Conservation (phyloP, 2,888 invertebrate genomes). For the Syrphus vitripennis region DNA sequence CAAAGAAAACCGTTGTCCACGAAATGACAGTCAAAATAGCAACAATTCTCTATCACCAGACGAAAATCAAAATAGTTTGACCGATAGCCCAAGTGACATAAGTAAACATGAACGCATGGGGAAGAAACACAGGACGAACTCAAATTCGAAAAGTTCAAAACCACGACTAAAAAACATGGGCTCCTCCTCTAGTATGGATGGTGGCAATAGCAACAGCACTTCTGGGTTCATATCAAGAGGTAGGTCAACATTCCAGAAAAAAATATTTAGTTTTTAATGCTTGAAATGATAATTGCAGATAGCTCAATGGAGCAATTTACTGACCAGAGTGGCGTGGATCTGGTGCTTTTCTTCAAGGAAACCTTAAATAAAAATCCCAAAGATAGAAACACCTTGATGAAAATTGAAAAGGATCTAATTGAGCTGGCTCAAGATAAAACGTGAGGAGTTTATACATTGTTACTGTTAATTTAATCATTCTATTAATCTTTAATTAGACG, state of each 20-base stretch:
- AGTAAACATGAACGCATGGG: slow-evolving; percentile 77
- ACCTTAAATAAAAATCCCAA: slow-evolving; percentile 95
- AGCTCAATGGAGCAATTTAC: slow-evolving; percentile 89
- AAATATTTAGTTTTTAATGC: too few relatives aligned
- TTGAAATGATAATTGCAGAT: slow-evolving; percentile 84
- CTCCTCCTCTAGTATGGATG: slow-evolving; percentile 81
- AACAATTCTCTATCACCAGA: slow-evolving; percentile 76
- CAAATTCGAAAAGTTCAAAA: slow-evolving; percentile 80
- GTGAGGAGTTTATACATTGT: slow-evolving; percentile 82
- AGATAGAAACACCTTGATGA: slow-evolving; percentile 91
- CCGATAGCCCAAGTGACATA: slow-evolving; percentile 67
- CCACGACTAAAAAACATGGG: slow-evolving; percentile 81
- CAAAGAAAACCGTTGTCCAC: slow-evolving; percentile 76
- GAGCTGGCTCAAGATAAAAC: slow-evolving; percentile 90
- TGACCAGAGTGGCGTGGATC: slow-evolving; percentile 89
- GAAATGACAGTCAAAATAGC: slow-evolving; percentile 77
- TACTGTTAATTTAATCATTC: slow-evolving; percentile 64
- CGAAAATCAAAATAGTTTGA: slow-evolving; percentile 75
- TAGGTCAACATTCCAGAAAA: too few relatives aligned
- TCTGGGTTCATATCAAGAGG: slow-evolving; percentile 84
- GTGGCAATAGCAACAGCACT: slow-evolving; percentile 81
- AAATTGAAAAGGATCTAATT: slow-evolving; percentile 93
- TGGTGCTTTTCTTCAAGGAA: slow-evolving; percentile 93
- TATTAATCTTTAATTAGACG: slow-evolving; percentile 81
- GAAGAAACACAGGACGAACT: slow-evolving; percentile 80